Base-by-base conservation (phyloP, 1,140 invertebrate genomes). In the Atta colombica region DNA sequence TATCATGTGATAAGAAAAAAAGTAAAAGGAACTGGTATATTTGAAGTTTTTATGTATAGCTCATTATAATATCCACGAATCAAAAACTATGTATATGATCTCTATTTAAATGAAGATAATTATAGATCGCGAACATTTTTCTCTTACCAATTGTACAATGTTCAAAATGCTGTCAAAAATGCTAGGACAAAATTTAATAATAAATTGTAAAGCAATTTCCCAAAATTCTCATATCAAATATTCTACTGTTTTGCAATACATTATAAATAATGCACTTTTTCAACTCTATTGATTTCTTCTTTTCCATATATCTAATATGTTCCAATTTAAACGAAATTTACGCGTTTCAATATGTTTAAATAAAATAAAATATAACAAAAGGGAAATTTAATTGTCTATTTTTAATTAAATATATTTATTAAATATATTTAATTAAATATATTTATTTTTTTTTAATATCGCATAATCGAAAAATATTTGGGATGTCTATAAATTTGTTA, bases 1-100 rank as follows among this genome's bases (percentile, higher is more conserved):
- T 39, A 51, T 45, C 66, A 39, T 4, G 12, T 4, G 66, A 55
- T 69, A 55, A 69, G 77, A 25, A 69, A 66, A n/a, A 5, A 25
- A 39, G 6, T 16, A n/a, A 53, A 31, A 53, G 25, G 39, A 65
- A 49, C 16, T 21, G 28, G 1, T 39, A 12, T 31, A 49, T 49
- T 53, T 28, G 39, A 3, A 69, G 31, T 65, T 35, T 69, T 69
- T 55, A 25, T 16, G 21, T 31, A 4, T 21, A 3, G 25, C 45
- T 84, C 69, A 63, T 75, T 75, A 84, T 58, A 39, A 75, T 49
- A 4, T 49, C 8, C n/a, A 45, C 12, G 71, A 75, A 49, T 84
- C 35, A 25, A 58, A 55, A 81, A 16, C 77, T 58, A 25, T 18
- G 28, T 31, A 35, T 25, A 25, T 25, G 21, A 25, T 25, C 0